Base-by-base conservation (phyloP, 2,797 vertebrate genomes). In the Falco naumanni region DNA sequence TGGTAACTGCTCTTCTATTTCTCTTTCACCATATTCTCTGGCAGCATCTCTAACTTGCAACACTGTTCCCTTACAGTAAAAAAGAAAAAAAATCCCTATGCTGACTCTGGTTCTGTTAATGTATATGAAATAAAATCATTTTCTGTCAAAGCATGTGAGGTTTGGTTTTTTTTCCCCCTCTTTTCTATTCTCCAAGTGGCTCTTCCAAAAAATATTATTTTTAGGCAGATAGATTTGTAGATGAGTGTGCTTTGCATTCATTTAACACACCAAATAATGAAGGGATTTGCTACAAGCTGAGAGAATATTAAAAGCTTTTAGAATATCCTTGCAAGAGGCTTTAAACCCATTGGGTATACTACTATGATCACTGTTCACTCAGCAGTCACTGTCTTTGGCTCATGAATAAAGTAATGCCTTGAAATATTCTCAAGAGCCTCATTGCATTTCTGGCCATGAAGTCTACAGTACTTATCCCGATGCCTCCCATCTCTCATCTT, bases 151-250 rank as follows among this genome's bases (percentile, higher is more conserved):
- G 59, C 60, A 87, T 16, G 28, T 41, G n/a, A 43, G 17, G 77
- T 63, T 22, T 21, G 47, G 7, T 45, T 45, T 45, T 5, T 26
- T 81, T 75, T 68, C 66, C 17, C 43, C 17, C 28, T 96, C 50
- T 59, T 87, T 70, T 83, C 79, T 94, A 90, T 89, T 97, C 78
- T 86, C 51, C 56, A 51, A 85, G 89, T 53, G 94, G 66, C 66
- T 94, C 34, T 26, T 79, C 87, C 63, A 88, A 87, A 87, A 95
- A 87, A 76, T 86, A 91, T 89, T 95, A 94, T 90, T 96, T 97
- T 97, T 95, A 96, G 84, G 88, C 31, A 95, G 84, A 66, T 29
- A 95, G 92, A 89, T 93, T 93, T 95, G 94, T 85, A 94, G 75
- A 69, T 76, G 68, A 93, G 82, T 91, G 63, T 76, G 95, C 76